Conservation (phyloP, 2,113 vertebrate genomes). For the Caretta caretta region DNA sequence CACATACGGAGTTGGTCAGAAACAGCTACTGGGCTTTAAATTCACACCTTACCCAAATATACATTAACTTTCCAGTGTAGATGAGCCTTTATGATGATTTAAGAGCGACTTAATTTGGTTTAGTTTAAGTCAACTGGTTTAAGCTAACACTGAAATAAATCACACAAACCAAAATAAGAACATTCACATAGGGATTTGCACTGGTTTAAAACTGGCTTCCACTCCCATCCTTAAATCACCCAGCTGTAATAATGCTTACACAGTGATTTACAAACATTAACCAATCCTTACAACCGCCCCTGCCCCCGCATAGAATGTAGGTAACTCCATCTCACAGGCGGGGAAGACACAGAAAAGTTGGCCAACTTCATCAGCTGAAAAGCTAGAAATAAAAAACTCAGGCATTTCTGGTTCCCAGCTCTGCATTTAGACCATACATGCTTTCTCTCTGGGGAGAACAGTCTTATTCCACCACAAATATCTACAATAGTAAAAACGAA, state of each 20-base stretch:
- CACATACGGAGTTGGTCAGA: neutral
- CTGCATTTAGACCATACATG: neutral
- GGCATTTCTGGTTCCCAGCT: neutral
- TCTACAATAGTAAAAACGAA: neutral
- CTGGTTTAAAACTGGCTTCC: fast-evolving
- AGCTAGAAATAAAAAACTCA: neutral
- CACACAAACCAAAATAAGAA: neutral
- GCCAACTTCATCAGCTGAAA: neutral
- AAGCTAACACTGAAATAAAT: neutral
- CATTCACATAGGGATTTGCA: neutral
- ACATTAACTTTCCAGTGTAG: neutral
- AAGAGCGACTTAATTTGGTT: neutral
- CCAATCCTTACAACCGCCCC: no score
- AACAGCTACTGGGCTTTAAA: neutral
- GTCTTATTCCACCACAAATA: neutral
- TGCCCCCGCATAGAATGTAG: no score
- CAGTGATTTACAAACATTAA: neutral
- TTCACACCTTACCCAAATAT: neutral
- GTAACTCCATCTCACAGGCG: neutral
- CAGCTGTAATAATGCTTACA: neutral
- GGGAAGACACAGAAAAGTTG: neutral
- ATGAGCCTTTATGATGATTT: neutral
- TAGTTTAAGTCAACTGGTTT: neutral
- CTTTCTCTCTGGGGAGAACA: neutral
- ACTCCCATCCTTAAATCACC: neutral